Conservation (phyloP, 92 coral and sea anemone species). For the Epizoanthus fatuus region DNA sequence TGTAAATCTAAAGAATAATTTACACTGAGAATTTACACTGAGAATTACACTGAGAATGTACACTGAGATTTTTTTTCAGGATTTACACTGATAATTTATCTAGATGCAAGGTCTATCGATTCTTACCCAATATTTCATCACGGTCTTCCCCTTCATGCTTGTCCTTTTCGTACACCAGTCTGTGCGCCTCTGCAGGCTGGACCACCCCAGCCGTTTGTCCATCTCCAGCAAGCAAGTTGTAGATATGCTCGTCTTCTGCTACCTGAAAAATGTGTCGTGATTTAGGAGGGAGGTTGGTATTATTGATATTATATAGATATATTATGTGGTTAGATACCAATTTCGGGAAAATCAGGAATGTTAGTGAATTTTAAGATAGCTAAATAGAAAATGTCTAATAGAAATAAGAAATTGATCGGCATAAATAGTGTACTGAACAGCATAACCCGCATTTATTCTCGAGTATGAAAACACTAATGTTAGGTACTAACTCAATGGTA, state of each 20-base stretch:
- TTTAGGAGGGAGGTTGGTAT: not conserved
- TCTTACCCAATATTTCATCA: conserved; percentile 2
- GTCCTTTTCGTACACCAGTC: not conserved
- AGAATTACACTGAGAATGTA: too few relatives aligned
- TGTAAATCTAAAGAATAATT: not conserved
- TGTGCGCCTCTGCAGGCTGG: not conserved
- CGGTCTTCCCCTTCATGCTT: not conserved
- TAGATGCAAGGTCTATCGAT: not conserved
- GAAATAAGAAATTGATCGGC: too few relatives aligned
- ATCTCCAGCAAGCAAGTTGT: conserved; percentile 7
- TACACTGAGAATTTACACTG: too few relatives aligned
- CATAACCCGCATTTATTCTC: too few relatives aligned
- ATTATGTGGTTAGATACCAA: not conserved
- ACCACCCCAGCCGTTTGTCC: not conserved
- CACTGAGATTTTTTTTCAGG: too few relatives aligned
- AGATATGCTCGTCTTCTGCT: not conserved
- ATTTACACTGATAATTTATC: not conserved
- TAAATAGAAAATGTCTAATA: too few relatives aligned
- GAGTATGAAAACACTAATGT: too few relatives aligned
- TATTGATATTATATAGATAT: not conserved
- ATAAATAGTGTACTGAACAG: too few relatives aligned
- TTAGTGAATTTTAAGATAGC: too few relatives aligned
- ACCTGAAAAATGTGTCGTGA: not conserved
- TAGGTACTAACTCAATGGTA: not conserved
- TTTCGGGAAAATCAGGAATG: too few relatives aligned